Evolutionary conservation across 2,888 invertebrate genomes (phyloP).

Genomic region (Cosmia pyralina): DNA sequence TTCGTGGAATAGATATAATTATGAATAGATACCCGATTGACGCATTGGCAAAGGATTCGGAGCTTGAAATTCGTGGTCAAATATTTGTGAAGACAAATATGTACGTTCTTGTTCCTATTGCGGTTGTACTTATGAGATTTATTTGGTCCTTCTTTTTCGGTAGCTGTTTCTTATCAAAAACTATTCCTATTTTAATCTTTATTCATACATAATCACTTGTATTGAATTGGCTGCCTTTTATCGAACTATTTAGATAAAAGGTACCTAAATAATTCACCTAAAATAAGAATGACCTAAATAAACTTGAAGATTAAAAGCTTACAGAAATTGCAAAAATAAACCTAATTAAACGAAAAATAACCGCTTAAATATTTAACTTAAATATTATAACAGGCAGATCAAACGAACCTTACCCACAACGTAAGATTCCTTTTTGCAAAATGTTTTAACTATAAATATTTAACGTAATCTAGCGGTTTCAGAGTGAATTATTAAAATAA

Average conservation of each 20-base stretch:
- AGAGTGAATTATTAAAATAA: constrained; percentile 56
- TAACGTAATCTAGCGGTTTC: constrained; percentile 47
- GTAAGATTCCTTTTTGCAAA: constrained; percentile 41
- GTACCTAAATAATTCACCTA: neutral
- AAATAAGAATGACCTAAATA: neutral
- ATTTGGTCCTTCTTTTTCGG: too few species aligned
- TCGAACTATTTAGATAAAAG: neutral
- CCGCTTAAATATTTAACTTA: constrained; percentile 32
- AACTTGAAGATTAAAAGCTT: constrained; percentile 24
- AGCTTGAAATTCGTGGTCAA: neutral
- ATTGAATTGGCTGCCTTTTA: neutral
- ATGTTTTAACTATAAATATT: constrained; percentile 57
- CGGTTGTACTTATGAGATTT: too few species aligned
- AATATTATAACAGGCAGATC: constrained; percentile 38
- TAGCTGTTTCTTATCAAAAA: neutral
- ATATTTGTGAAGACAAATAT: neutral
- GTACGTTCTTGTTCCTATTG: too few species aligned
- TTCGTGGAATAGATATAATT: neutral
- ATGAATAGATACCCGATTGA: neutral
- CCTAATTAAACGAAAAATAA: constrained; percentile 41
- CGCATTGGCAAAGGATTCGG: neutral
- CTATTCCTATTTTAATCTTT: neutral
- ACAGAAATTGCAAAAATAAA: constrained; percentile 38
- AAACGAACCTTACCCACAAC: constrained; percentile 29
- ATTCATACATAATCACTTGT: neutral